phyloP scores from a whole-genome alignment of 1,140 invertebrate species.

The Drosophila malerkotliana region DNA sequence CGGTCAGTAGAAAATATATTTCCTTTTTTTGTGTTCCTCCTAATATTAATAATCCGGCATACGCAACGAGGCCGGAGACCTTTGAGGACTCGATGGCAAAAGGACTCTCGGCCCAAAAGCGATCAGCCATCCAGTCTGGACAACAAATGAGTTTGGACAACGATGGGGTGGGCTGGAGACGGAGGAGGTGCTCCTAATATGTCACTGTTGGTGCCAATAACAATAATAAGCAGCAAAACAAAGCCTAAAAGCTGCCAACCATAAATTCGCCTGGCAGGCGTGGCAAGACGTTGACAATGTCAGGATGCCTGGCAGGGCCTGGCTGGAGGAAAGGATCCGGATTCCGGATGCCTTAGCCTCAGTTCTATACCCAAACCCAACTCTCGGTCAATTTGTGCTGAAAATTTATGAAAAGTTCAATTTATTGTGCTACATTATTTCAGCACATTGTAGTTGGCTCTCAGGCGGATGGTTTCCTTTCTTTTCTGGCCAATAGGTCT shows the following conservation, averaged over 20 bases:
- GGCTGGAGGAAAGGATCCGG: neutral
- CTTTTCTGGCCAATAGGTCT: neutral
- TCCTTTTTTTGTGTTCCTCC: slow-evolving; percentile 49
- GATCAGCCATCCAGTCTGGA: slow-evolving; percentile 39
- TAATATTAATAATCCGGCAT: slow-evolving; percentile 80
- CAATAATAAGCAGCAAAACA: slow-evolving; percentile 82
- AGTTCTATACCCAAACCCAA: slow-evolving; percentile 12
- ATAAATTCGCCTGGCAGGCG: slow-evolving; percentile 64
- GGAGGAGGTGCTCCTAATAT: slow-evolving; percentile 64
- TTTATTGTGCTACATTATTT: slow-evolving; percentile 77
- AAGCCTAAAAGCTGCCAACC: slow-evolving; percentile 80
- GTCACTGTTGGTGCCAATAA: slow-evolving; percentile 82
- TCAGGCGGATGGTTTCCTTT: neutral
- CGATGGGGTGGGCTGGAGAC: slow-evolving; percentile 1
- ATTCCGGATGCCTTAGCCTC: neutral
- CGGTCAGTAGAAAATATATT: slow-evolving; percentile 81
- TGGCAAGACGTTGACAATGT: slow-evolving; percentile 73
- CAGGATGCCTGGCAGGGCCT: slow-evolving; percentile 24
- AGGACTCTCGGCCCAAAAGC: slow-evolving; percentile 27
- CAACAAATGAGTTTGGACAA: slow-evolving; percentile 74
- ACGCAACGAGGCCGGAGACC: slow-evolving; percentile 48
- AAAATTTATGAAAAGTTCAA: slow-evolving; percentile 82
- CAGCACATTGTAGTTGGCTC: slow-evolving; percentile 53
- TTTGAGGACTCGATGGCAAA: slow-evolving; percentile 12
- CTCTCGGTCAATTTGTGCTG: slow-evolving; percentile 65